A percentile compares a stretch with the other conserved stretches of the same genome.
These are phyloP conservation scores for Botia almorhae DNA, from an alignment of 2,797 vertebrate genomes.

Conservation along the genomic window DNA sequence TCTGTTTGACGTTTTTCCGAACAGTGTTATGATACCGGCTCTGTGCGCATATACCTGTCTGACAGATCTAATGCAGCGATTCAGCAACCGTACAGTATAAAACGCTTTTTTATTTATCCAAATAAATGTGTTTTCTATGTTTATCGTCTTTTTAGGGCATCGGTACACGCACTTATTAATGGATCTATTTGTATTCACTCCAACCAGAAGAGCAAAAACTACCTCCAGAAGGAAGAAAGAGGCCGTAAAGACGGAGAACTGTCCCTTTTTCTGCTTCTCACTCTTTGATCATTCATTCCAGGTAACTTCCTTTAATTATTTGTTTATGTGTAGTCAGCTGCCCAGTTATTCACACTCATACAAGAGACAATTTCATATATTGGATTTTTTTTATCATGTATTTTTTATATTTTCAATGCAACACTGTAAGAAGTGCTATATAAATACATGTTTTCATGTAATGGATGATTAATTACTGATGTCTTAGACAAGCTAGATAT, in stretches of 20 bases:
- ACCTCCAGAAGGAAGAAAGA: conserved; percentile 22
- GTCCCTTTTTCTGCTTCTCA: conserved; percentile 16
- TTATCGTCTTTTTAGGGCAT: conserved; percentile 39
- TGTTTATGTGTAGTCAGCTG: neutral
- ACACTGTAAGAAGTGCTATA: too few relatives aligned
- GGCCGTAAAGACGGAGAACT: conserved; percentile 27
- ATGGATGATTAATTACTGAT: neutral
- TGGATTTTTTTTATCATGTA: too few relatives aligned
- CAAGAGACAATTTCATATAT: neutral
- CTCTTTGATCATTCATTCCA: conserved; percentile 12
- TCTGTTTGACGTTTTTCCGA: conserved; percentile 1
- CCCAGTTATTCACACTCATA: neutral
- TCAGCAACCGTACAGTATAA: neutral
- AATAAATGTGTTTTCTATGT: neutral
- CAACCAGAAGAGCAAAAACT: conserved; percentile 32
- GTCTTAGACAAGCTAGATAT: too few relatives aligned
- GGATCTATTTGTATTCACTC: conserved; percentile 35
- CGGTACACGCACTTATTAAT: conserved; percentile 37
- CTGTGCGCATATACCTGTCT: neutral
- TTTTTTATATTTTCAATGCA: too few relatives aligned
- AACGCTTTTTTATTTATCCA: too few relatives aligned
- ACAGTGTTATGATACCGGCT: neutral
- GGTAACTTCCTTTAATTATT: neutral
- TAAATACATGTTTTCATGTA: too few relatives aligned
- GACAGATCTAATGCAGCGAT: neutral